Base-by-base conservation (phyloP, 2,888 invertebrate genomes). In the Stenichneumon culpator region DNA sequence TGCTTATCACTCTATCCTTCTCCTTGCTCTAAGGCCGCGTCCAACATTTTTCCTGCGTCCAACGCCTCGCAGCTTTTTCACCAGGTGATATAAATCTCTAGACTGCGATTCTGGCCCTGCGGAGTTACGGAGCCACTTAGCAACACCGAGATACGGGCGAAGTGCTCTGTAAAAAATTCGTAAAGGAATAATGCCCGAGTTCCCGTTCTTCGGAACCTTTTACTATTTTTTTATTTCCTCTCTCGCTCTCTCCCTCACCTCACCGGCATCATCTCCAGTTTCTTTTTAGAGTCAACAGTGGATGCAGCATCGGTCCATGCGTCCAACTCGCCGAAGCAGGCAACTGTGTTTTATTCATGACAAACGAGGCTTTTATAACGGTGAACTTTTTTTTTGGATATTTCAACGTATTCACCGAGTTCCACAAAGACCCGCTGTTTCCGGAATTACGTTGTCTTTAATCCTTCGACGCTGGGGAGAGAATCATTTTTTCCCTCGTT, bases 111-210 rank as follows among this genome's bases (percentile, higher is more conserved):
- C 75, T 82, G 80, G 77, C 78, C 36, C 44, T 28, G 63, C 73
- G 54, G 74, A 82, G 86, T 84, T 82, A 73, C 78, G 28, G 83
- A 63, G 60, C 78, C 86, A 86, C 82, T 86, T 84, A 84, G 69
- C 73, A 75, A 65, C 73, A 44, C 57, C 67, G 60, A 81, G 69
- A 65, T 72, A 77, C 52, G 69, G 47, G 74, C 73, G 28, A 65
- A 77, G 69, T 39, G 73, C 36, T 25, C 77, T 75, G 75, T 82
- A 82, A 82, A 86, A 84, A 84, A 84, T 72, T 83, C 80, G 54
- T 78, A 74, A 79, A 86, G 75, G 36, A 73, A 81, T 78, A 78
- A 81, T 63, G 67, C 44, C 32, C 68, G 50, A 22, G 44, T n/a
- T 72, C 50, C 39, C 36, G 16, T 44, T 47, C 60, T 72, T 19